Evolutionary conservation across 2,113 vertebrate genomes (phyloP), one percentile per base, ranked within the genome.

Genomic region (Cynocephalus volans): DNA sequence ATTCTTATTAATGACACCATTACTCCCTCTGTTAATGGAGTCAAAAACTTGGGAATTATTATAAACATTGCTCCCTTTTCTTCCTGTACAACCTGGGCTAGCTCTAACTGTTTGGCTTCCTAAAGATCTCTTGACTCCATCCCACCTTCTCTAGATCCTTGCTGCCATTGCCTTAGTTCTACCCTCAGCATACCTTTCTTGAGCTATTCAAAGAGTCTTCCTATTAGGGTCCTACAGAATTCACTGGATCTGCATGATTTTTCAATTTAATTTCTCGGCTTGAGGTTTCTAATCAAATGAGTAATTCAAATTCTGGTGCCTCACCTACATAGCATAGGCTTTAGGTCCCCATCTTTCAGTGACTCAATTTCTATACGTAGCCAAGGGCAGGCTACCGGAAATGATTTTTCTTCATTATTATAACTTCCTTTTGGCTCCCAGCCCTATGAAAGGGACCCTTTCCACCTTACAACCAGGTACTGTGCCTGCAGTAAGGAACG

Each of bases 241-340:
- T 85, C 33, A 58, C 48, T 82, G 15, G 14, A 19, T 93, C 48
- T 80, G 48, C 48, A 60, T n/a, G 48, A 50, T 52, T 96, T 82
- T 45, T 54, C 56, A 62, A 15, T 31, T 69, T 92, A 69, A 33
- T 70, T 82, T 60, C 6, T 28, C 70, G 52, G 5, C 26, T 88
- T 72, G 26, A 72, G 8, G 48, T 76, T 90, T 96, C 19, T 76
- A 36, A 76, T 86, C 36, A 62, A 95, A 50, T 60, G n/a, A 69
- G 6, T 81, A 45, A 85, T 82, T 91, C 56, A 79, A 4, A 93
- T 10, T 90, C 62, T 52, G n/a, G 12, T 10, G 60, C 36, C 60
- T 62, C n/a, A 93, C 48, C 21, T 24, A 48, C 8, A 33, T 52
- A 48, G 24, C n/a, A 86, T 33, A 72, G 41, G 10, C 0, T 36